Conservation (phyloP, 2,888 invertebrate species). For the Macropis europaea region DNA sequence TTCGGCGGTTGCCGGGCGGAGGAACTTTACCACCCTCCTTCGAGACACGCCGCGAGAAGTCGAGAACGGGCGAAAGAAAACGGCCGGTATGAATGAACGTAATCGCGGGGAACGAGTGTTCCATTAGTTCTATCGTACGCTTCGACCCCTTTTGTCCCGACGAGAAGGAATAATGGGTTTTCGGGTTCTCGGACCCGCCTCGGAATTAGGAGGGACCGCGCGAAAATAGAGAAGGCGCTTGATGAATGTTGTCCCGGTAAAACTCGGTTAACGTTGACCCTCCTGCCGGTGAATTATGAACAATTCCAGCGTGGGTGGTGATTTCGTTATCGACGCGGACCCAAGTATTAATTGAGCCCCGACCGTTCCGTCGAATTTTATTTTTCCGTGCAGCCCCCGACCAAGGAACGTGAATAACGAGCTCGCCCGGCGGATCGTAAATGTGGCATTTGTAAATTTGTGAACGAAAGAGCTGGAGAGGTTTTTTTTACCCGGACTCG, state of each 20-base stretch:
- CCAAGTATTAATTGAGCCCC: constrained; percentile 18
- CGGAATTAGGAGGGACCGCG: not conserved
- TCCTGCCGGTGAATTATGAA: constrained; percentile 29
- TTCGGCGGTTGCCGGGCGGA: no score
- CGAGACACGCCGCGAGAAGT: constrained; percentile 7
- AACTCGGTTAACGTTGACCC: constrained; percentile 21
- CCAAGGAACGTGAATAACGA: no score
- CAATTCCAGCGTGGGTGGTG: constrained; percentile 22
- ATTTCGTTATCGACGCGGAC: constrained; percentile 24
- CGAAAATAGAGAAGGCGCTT: not conserved
- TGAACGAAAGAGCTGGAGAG: not conserved
- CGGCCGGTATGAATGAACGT: not conserved
- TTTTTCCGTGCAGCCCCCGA: no score
- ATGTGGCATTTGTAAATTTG: not conserved
- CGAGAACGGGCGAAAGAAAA: not conserved
- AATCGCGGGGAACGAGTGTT: constrained; percentile 7
- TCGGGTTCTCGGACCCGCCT: not conserved
- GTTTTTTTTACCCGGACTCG: not conserved
- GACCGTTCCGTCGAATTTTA: not conserved
- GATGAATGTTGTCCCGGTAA: constrained; percentile 30
- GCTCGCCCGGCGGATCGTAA: no score
- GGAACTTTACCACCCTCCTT: constrained; percentile 37
- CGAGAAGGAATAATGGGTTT: constrained; percentile 35
- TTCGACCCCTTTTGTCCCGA: constrained; percentile 22
- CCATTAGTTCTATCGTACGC: constrained; percentile 14